These are phyloP conservation scores for Aphidius gifuensis DNA, from an alignment of 1,140 invertebrate genomes.

Conservation along the genomic window DNA sequence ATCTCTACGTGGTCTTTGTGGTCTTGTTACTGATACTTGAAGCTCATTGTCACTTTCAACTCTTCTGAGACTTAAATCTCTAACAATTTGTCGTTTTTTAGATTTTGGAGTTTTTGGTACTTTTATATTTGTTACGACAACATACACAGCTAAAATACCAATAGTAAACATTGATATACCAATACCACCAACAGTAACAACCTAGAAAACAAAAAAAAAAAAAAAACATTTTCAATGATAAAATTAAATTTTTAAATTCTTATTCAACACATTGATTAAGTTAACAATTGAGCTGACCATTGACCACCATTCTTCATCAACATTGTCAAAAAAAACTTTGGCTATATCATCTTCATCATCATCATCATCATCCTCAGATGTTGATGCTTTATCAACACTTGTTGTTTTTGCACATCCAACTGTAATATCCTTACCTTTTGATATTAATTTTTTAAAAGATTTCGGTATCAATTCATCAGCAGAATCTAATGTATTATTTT, in stretches of 20 bases:
- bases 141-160: conserved; percentile 46
- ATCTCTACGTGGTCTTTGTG: conserved; percentile 4
- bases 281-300: conserved; percentile 29
- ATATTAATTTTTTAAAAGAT: conserved; percentile 34
- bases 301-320: conserved; percentile 49
- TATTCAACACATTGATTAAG: too few species aligned
- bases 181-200: conserved; percentile 45
- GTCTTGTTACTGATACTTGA: conserved; percentile 15
- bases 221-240: too few species aligned
- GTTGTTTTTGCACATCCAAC: conserved; percentile 36
- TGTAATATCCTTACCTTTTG: conserved; percentile 32
- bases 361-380: conserved; percentile 19
- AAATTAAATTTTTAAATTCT: too few species aligned
- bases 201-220: conserved; percentile 29
- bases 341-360: conserved; percentile 29
- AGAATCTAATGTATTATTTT: conserved; percentile 19
- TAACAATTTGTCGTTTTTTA: conserved; percentile 29
- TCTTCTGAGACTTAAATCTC: conserved; percentile 42
- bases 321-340: conserved; percentile 39
- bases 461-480: conserved; percentile 24
- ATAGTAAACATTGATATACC: conserved; percentile 48
- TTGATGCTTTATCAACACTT: conserved; percentile 16
- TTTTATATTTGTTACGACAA: conserved; percentile 46
- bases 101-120: conserved; percentile 33
- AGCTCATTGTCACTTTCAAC: conserved; percentile 40